A percentile compares a stretch with the other conserved stretches of the same genome.
Conservation (phyloP, 53 echinoderm and acorn worm species). For the Arbacia lixula region DNA sequence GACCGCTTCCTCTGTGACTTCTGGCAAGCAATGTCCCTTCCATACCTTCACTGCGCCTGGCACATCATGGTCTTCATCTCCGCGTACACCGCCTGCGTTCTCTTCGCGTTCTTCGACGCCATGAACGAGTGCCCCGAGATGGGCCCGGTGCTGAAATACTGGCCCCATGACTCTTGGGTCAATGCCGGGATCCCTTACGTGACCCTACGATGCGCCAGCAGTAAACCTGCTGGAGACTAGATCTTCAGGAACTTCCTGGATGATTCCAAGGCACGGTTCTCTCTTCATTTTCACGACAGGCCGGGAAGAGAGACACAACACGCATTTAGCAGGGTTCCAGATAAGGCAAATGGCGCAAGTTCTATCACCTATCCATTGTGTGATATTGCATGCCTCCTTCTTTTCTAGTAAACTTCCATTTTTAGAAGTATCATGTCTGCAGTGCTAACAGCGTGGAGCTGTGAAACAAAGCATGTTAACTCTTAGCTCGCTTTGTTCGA, state of each 20-base stretch:
- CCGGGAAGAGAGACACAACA: no score
- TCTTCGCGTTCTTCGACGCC: slow-evolving; percentile 99
- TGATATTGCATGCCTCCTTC: no score
- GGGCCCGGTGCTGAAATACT: slow-evolving; percentile 90
- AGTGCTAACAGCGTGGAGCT: no score
- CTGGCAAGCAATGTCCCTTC: slow-evolving; percentile 86
- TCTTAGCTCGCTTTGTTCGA: no score
- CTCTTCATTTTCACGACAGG: background rate
- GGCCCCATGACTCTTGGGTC: slow-evolving; percentile 89
- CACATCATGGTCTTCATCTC: slow-evolving; percentile 92
- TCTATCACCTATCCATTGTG: no score
- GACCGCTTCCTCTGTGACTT: slow-evolving; percentile 83
- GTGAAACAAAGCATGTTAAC: no score
- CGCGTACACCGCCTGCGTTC: slow-evolving; percentile 83
- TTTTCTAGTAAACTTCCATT: no score
- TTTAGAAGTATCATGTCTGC: no score
- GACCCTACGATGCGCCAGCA: slow-evolving; percentile 72
- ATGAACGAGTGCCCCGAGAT: slow-evolving; percentile 95
- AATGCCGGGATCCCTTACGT: slow-evolving; percentile 94
- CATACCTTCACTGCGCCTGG: slow-evolving; percentile 99
- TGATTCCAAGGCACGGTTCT: background rate
- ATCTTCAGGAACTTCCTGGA: background rate
- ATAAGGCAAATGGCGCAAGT: no score
- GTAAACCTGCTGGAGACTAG: slow-evolving; percentile 68
- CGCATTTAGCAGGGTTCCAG: no score